Percentiles rank a stretch among this genome's conserved stretches.
phyloP scores from a whole-genome alignment of 2,797 vertebrate genomes.

The Falco biarmicus region DNA sequence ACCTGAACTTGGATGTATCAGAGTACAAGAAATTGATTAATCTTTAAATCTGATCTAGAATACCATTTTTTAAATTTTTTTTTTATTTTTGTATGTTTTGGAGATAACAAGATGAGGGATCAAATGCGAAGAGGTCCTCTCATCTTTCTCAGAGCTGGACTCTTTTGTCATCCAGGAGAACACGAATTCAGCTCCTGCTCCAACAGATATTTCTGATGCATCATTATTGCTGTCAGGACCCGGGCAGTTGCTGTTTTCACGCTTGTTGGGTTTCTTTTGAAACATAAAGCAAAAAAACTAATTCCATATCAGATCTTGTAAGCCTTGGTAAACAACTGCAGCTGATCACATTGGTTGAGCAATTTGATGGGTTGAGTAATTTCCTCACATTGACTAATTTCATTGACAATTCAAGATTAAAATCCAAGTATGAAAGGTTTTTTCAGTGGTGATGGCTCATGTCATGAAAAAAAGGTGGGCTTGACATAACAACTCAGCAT shows the following conservation, averaged over 20 bases:
- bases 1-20: neutral
- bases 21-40: neutral
- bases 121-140: neutral
- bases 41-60: neutral
- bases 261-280: neutral
- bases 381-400: neutral
- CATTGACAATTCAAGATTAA: neutral
- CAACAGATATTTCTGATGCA: neutral
- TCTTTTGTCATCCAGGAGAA: neutral
- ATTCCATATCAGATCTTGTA: neutral
- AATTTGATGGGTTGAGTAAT: neutral
- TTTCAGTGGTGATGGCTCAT: neutral
- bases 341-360: neutral
- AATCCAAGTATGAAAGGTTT: neutral
- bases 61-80: neutral
- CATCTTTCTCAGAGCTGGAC: neutral
- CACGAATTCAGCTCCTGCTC: neutral
- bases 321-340: neutral
- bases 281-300: neutral
- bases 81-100: neutral
- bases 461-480: neutral
- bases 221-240: neutral
- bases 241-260: neutral
- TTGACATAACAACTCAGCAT: neutral
- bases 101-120: neutral